Conservation (phyloP, 2,113 vertebrate genomes). For the Antechinus flavipes region DNA sequence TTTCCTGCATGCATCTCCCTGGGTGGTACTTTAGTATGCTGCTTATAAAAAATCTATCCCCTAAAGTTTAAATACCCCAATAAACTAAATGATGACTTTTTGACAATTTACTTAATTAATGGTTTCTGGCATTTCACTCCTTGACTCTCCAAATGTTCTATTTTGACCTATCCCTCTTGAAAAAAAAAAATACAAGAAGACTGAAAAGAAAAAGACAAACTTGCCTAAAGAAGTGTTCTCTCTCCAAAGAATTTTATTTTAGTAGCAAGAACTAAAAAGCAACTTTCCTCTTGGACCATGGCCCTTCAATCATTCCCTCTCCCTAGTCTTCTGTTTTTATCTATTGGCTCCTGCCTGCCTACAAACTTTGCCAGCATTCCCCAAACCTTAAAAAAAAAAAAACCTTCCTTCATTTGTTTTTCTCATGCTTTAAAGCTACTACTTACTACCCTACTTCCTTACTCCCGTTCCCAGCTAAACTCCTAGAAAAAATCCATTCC, state of each 20-base stretch:
- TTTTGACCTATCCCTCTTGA: background rate
- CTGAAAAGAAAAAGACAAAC: background rate
- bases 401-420: background rate
- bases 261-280: background rate
- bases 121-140: background rate
- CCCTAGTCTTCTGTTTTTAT: background rate
- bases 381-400: background rate
- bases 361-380: background rate
- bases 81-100: background rate
- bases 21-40: background rate
- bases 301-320: background rate
- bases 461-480: background rate
- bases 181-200: background rate
- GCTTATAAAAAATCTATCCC: background rate
- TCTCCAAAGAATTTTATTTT: background rate
- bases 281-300: background rate
- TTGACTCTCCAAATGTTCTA: background rate
- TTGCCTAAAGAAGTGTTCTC: background rate
- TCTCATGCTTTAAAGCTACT: background rate
- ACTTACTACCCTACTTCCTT: no score
- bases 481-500: background rate
- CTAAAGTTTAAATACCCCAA: background rate
- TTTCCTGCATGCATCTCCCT: background rate
- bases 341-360: background rate
- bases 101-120: background rate